Percentiles rank a stretch among this genome's conserved stretches.
Evolutionary conservation across 2,113 vertebrate genomes (phyloP).

Genomic region (Hyla sarda): DNA sequence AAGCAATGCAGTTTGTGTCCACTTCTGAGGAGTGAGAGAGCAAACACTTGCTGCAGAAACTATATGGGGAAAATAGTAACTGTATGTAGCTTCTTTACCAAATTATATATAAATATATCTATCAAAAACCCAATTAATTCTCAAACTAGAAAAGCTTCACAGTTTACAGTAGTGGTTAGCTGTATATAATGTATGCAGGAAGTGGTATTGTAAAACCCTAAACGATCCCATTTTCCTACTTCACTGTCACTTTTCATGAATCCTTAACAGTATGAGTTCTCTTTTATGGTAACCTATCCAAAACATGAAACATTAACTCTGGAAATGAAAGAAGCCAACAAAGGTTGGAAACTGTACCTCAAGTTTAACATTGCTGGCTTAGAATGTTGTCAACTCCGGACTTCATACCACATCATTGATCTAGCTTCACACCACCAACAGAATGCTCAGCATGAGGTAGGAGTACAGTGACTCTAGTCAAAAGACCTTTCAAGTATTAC

Average conservation of each 20-base stretch:
- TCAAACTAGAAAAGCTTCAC: not conserved
- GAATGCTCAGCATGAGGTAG: slow-evolving; percentile 24
- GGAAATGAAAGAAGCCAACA: not conserved
- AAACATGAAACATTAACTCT: not conserved
- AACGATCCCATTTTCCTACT: not conserved
- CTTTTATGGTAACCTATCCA: slow-evolving; percentile 18
- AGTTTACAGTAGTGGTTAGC: not conserved
- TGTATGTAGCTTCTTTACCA: not conserved
- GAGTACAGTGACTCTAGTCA: slow-evolving; percentile 20
- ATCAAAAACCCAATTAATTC: no score
- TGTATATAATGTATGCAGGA: not conserved
- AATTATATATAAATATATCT: no score
- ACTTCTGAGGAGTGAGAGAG: no score
- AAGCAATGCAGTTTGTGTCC: no score
- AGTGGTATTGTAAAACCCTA: not conserved
- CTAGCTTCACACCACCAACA: slow-evolving; percentile 21
- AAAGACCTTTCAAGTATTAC: slow-evolving; percentile 12
- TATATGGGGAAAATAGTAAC: no score
- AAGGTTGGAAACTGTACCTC: slow-evolving; percentile 14
- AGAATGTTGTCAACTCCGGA: slow-evolving; percentile 16
- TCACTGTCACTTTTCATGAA: slow-evolving; percentile 24
- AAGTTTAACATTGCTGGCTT: slow-evolving; percentile 33
- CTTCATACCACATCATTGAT: slow-evolving; percentile 9
- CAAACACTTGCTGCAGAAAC: no score
- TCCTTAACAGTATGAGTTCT: slow-evolving; percentile 25